Evolutionary conservation across 2,113 vertebrate genomes (phyloP).

Genomic region (Lophura nycthemera): DNA sequence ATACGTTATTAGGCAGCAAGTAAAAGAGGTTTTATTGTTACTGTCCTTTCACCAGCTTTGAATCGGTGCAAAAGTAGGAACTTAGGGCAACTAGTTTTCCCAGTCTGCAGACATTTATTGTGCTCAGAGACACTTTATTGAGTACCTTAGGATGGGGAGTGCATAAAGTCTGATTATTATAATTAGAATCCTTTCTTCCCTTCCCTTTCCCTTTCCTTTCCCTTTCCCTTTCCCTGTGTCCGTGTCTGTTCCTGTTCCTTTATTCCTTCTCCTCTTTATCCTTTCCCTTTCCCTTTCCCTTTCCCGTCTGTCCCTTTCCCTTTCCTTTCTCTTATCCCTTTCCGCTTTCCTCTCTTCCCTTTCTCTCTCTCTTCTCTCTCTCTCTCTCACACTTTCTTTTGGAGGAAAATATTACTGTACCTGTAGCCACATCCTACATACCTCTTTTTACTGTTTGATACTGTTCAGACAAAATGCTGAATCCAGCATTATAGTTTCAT

Average conservation of each 20-base stretch:
- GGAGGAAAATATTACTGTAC: not conserved
- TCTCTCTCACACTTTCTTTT: not conserved
- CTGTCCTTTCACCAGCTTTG: not conserved
- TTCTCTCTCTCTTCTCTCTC: too few species aligned
- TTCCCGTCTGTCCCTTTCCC: too few species aligned
- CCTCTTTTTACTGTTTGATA: not conserved
- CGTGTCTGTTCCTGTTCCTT: too few species aligned
- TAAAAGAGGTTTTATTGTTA: not conserved
- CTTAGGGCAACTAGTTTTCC: not conserved
- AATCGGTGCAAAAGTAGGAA: not conserved
- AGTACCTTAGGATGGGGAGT: not conserved
- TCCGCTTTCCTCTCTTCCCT: too few species aligned
- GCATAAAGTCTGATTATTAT: not conserved
- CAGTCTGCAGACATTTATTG: not conserved
- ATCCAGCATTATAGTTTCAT: not conserved
- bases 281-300: too few species aligned
- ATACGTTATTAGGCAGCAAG: slow-evolving; percentile 1
- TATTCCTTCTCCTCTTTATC: too few species aligned
- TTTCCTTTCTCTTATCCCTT: too few species aligned
- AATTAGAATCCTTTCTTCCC: not conserved
- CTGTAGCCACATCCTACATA: not conserved
- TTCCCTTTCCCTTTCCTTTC: not conserved
- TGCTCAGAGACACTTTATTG: not conserved
- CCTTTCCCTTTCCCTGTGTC: too few species aligned
- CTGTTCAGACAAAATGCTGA: not conserved